Evolutionary conservation across 2,113 vertebrate species (phyloP), one percentile per base, ranked within the genome.

Genomic region (Microtus montanus): DNA sequence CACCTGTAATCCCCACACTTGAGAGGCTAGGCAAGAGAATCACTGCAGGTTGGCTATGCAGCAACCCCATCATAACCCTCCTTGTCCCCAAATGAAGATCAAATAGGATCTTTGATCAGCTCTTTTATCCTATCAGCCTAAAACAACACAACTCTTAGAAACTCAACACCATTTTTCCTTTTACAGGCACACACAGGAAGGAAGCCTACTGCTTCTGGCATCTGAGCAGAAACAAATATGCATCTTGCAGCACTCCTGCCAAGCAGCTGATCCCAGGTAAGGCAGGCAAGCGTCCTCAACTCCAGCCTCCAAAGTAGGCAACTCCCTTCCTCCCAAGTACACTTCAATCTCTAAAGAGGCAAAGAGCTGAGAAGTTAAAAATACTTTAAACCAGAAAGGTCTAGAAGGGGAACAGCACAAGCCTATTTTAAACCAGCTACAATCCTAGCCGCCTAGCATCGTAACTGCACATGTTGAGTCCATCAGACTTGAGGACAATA

Each of bases 301-400:
- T 88, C 75, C 41, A 71, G 63, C 78, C 90, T 93, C 87, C 80
- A 73, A 87, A 24, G 35, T 1, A 20, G 94, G 26, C 95, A 82
- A 28, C 13, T 95, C 85, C 79, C 49, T 92, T 41, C 73, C 58
- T 30, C 73, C 63, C 52, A 58, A 79, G 95, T 49, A 92, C 24
- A 83, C 0, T 64, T 13, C 33, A 87, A 79, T 73, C 82, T 82
- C 87, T 80, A 66, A 80, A 92, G 71, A 90, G 96, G n/a, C 64
- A 90, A 95, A 93, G 75, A 94, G 35, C 26, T 44, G n/a, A 89
- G 54, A 95, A 68, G 58, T 92, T 89, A 88, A 94, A 95, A 79
- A 68, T 68, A 94, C 61, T 96, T 95, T 70, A 78, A n/a, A 80
- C 19, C 30, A 95, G 79, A 71, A 93, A 95, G 35, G n/a, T 64